Evolutionary conservation across 2,888 invertebrate genomes (phyloP), one percentile per base, ranked within the genome.

Genomic region (Thyatira batis): DNA sequence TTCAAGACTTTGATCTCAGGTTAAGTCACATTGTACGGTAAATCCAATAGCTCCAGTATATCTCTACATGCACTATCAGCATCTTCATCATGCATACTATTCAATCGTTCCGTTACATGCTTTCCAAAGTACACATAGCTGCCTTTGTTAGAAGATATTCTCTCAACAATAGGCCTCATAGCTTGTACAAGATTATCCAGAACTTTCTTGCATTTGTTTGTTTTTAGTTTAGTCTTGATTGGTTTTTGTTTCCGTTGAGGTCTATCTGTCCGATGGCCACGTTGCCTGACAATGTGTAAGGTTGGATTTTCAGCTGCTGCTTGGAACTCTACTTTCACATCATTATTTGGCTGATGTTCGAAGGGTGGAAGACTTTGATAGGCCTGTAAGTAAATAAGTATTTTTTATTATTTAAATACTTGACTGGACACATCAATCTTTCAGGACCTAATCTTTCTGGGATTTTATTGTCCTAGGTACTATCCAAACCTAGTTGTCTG

Each of bases 81-180:
- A 54, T 92, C 85, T 0, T 70, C 51, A 21, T 72, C 63, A 44
- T 79, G 80, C 89, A 92, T 87, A 33, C 69, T 60, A 53, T 84
- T 85, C 2, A 92, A 59, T 51, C 80, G 69, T 55, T 87, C 89
- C 0, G 82, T 77, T 0, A 92, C 83, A 73, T 91, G 89, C 58
- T 79, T 83, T 0, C 90, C 86, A 23, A 91, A 88, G 50, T 84
- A 88, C 85, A 86, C 86, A 55, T 84, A 89, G 10, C 60, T 71
- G 23, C 77, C 77, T 4, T 70, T 62, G 1, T 67, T 57, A 0
- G 51, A 23, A 3, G 61, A 49, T 5, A 54, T 50, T 11, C 68
- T 61, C 1, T 58, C 25, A 3, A 74, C 59, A n/a, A 86, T 52
- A 0, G 91, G 91, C 39, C 77, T 78, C 82, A 90, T 83, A 0